Conservation (phyloP, 2,113 vertebrate species). For the Paramormyrops kingsleyae region DNA sequence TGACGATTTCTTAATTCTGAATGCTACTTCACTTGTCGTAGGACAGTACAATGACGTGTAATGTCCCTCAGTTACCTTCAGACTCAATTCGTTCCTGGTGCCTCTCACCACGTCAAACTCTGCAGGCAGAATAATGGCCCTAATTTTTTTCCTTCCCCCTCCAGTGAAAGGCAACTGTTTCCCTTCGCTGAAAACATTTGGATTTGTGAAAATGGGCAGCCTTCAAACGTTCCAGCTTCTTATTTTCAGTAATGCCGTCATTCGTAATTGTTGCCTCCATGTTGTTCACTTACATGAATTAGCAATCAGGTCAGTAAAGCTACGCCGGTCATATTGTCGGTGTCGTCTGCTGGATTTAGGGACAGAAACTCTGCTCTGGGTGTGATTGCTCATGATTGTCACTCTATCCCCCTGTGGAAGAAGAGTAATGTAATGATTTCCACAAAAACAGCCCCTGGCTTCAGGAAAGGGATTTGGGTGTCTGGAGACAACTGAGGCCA, state of each 20-base stretch:
- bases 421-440: slow-evolving; percentile 60
- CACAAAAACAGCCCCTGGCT: slow-evolving; percentile 68
- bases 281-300: slow-evolving; percentile 67
- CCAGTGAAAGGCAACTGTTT: neutral
- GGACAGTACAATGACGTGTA: neutral
- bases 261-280: slow-evolving; percentile 58
- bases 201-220: neutral
- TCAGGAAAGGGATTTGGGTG: slow-evolving; percentile 68
- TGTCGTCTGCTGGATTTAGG: slow-evolving; percentile 50
- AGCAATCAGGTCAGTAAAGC: slow-evolving; percentile 58
- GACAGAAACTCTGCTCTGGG: slow-evolving; percentile 45
- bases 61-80: neutral
- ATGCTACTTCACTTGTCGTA: neutral
- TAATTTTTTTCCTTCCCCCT: neutral
- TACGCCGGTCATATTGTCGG: slow-evolving; percentile 48
- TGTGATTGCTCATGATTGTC: slow-evolving; percentile 60
- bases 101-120: neutral
- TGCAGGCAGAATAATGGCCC: neutral
- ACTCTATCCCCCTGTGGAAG: slow-evolving; percentile 61
- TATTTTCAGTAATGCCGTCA: slow-evolving; percentile 43
- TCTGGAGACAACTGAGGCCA: slow-evolving; percentile 68
- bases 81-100: neutral
- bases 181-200: neutral
- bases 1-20: neutral
- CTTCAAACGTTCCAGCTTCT: slow-evolving; percentile 37